A percentile compares a stretch with the other conserved stretches of the same genome.
Conservation (phyloP, 2,113 vertebrate species). For the Tychaedon coryphoeus region DNA sequence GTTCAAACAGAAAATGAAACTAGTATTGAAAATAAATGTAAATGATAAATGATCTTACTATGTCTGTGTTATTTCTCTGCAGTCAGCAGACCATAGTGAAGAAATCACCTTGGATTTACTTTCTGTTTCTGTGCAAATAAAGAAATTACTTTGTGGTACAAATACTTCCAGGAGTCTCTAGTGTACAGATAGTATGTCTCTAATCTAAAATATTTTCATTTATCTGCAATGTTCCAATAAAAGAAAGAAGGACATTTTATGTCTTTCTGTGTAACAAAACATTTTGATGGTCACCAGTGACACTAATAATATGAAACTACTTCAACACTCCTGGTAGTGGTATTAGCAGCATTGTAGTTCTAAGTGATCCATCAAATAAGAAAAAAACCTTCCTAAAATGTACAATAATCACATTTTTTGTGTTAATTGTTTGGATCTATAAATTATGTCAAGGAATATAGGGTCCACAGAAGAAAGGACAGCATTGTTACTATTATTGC, state of each 20-base stretch:
- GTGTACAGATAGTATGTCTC: neutral
- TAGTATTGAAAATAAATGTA: neutral
- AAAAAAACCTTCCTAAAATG: neutral
- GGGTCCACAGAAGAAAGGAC: neutral
- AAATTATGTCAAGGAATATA: neutral
- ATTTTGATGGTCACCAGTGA: neutral
- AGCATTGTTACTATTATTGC: neutral
- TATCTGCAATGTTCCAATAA: neutral
- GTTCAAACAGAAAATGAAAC: neutral
- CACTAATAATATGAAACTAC: neutral
- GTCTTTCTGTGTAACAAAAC: neutral
- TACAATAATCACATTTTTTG: neutral
- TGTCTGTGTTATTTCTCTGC: neutral
- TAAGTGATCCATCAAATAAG: neutral
- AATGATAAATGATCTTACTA: neutral
- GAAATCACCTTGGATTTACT: neutral
- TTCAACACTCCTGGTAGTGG: neutral
- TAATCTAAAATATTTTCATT: neutral
- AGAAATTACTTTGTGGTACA: neutral
- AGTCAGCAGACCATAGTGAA: neutral
- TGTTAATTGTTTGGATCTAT: neutral
- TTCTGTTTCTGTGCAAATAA: neutral
- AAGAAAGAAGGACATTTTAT: neutral
- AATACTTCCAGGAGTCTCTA: neutral
- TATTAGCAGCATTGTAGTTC: neutral